phyloP scores from a whole-genome alignment of 2,888 invertebrate species.

The Megamerina dolium region DNA sequence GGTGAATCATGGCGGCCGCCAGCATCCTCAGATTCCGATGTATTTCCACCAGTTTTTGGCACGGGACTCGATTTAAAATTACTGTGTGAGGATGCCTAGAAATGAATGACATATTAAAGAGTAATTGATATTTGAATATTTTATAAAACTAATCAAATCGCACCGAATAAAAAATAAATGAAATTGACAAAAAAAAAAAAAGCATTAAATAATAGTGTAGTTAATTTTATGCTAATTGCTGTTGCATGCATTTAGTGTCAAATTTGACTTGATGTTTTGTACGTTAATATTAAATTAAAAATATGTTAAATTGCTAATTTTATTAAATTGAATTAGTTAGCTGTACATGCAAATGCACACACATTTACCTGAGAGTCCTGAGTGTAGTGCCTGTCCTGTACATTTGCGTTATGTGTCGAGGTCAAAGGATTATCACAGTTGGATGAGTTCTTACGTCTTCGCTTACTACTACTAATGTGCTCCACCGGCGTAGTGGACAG shows the following conservation, averaged over 20 bases:
- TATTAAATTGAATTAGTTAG: no score
- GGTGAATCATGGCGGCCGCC: constrained; percentile 47
- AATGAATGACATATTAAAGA: constrained; percentile 9
- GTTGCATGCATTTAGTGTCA: no score
- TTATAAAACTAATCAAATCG: no score
- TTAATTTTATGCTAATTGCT: no score
- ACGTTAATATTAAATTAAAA: no score
- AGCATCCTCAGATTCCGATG: constrained; percentile 51
- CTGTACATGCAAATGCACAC: no score
- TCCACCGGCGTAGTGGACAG: constrained; percentile 50
- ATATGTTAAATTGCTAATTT: no score
- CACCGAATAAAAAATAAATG: no score
- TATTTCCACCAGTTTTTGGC: constrained; percentile 60
- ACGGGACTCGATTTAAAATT: constrained; percentile 62
- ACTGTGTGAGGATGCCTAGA: constrained; percentile 58
- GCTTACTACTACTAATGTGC: constrained; percentile 53
- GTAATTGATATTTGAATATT: neutral
- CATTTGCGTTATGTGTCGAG: constrained; percentile 54
- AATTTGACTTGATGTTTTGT: no score
- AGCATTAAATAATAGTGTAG: no score
- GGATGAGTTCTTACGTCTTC: constrained; percentile 54
- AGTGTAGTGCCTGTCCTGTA: constrained; percentile 59
- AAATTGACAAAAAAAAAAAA: no score
- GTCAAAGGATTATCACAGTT: constrained; percentile 62
- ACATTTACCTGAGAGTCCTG: constrained; percentile 62